phyloP scores from a whole-genome alignment of 1,140 invertebrate species.

The Euschistus heros region DNA sequence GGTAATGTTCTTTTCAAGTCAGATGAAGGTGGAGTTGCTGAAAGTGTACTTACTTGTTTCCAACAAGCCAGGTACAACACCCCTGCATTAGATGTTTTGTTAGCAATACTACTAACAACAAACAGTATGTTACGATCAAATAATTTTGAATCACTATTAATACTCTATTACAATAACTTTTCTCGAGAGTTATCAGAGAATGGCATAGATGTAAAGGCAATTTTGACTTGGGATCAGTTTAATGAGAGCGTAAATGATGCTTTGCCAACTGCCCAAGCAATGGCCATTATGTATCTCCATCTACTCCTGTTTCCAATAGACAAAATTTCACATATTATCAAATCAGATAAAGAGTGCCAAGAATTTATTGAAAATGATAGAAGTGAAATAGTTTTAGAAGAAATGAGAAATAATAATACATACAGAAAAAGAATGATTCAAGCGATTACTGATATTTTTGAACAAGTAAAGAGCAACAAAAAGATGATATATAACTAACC shows the following conservation, averaged over 20 bases:
- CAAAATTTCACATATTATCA: background rate
- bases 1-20: slow-evolving; percentile 23
- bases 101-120: slow-evolving; percentile 18
- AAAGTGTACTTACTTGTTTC: slow-evolving; percentile 7
- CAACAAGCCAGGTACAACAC: slow-evolving; percentile 15
- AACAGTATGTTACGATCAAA: background rate
- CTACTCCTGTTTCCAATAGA: slow-evolving; percentile 15
- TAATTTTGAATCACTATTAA: slow-evolving; percentile 9
- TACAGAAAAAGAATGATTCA: slow-evolving; percentile 20
- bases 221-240: slow-evolving; percentile 18
- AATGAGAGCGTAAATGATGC: slow-evolving; percentile 1
- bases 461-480: background rate
- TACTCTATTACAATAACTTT: slow-evolving; percentile 16
- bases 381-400: slow-evolving; percentile 15
- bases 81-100: slow-evolving; percentile 17
- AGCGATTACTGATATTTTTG: slow-evolving; percentile 5
- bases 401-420: slow-evolving; percentile 13
- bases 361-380: slow-evolving; percentile 9
- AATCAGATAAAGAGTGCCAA: background rate
- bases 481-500: slow-evolving; percentile 21
- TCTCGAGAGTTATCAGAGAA: background rate
- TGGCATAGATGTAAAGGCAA: background rate
- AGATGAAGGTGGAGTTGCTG: background rate
- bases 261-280: slow-evolving; percentile 5
- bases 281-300: slow-evolving; percentile 17